Base-by-base conservation (phyloP, 2,113 vertebrate genomes). In the Eublepharis macularius region DNA sequence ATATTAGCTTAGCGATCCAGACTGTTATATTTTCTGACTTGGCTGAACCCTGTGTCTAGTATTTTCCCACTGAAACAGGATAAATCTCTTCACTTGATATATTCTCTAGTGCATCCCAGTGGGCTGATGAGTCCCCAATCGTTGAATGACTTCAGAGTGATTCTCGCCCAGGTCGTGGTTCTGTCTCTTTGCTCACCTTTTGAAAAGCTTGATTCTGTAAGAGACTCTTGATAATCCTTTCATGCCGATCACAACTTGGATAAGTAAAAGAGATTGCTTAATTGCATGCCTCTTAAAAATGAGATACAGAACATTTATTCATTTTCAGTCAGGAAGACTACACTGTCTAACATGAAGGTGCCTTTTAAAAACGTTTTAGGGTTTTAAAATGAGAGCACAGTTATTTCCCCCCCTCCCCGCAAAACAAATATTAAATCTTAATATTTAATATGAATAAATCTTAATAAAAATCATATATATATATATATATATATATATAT, bases 241-340 rank as follows among this genome's bases (percentile, higher is more conserved):
- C 21, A 85, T 86, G 84, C 75, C n/a, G 29, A 0, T 26, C 41
- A 2, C 5, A 92, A 36, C 9, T 9, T 51, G 49, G 9, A 16
- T 83, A 51, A 74, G 69, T 51, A 7, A 87, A 39, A 75, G 82
- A 82, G 17, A 8, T 83, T 90, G 49, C 10, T 6, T 49, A 74
- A 87, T 57, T 84, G 76, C 57, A 69, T 69, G 76, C 14, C 70
- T 39, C 81, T 86, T 80, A 82, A 80, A 79, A 87, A 66, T 73
- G 75, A 80, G 69, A 83, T 43, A 78, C 51, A 34, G 60, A 47
- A 73, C 68, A 80, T 11, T n/a, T 41, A 1, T 29, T 51, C 39
- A 80, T 21, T 88, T 78, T 74, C 54, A 74, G 13, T 39, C 70
- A 60, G 14, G 34, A 82, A 73, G 54, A 65, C 73, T 77, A 76